These are phyloP conservation scores for Rhynchonycteris naso DNA, from an alignment of 2,797 vertebrate species.

Conservation along the genomic window DNA sequence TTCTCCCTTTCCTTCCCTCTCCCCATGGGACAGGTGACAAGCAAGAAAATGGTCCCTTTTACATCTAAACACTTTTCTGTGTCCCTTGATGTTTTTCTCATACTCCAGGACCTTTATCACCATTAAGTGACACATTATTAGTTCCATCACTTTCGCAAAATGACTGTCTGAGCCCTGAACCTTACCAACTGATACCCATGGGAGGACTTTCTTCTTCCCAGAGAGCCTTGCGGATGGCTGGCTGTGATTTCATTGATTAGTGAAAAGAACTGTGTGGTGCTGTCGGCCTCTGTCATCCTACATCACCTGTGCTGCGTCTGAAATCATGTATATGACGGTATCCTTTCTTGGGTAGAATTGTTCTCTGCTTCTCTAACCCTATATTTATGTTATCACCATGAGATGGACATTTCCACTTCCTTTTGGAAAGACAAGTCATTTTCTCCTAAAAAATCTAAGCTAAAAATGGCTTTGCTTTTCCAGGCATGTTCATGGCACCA, in stretches of 20 bases:
- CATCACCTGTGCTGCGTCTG: fast-evolving
- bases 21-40: not conserved
- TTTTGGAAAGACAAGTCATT: not conserved
- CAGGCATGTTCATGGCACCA: no score
- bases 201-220: not conserved
- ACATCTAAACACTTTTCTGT: not conserved
- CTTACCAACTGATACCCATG: not conserved
- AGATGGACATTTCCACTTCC: not conserved
- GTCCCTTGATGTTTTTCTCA: not conserved
- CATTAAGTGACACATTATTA: not conserved
- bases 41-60: not conserved
- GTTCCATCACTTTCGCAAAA: not conserved
- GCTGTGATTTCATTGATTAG: not conserved
- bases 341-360: not conserved
- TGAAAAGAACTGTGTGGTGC: not conserved
- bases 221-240: not conserved
- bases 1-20: not conserved
- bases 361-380: not conserved
- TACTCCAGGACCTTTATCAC: not conserved
- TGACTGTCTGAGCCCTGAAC: not conserved
- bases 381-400: not conserved
- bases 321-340: not conserved
- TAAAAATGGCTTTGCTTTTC: not conserved
- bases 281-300: not conserved
- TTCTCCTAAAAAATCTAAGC: not conserved